Evolutionary conservation across 2,888 invertebrate species (phyloP), one percentile per base, ranked within the genome.

Genomic region (Spisula solida): DNA sequence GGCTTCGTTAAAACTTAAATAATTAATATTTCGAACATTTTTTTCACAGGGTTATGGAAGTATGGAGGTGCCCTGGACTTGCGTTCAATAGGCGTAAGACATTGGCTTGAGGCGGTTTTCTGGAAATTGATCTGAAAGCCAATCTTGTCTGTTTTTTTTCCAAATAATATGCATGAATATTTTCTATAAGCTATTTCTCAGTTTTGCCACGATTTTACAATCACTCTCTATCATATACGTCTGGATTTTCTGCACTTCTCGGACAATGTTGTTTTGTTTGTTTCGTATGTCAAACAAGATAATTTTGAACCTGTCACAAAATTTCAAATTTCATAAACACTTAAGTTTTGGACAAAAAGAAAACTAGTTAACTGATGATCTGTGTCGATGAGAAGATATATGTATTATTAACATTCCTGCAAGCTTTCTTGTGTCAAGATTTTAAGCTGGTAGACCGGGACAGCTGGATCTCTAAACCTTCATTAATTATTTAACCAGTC

Each of bases 401-500:
- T 83, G 75, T 47, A 83, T 83, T 83, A 83, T 83, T 83, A 70
- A 83, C 75, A 51, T 75, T 75, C 70, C 60, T 83, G 83, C 83
- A 83, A 82, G 83, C 83, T 75, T 83, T 75, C 75, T 48, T 75
- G 25, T 75, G 75, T 83, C 83, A 83, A 83, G 83, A 83, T 75
- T 83, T 83, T n/a, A 83, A 82, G 56, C 87, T 78, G 82, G 82
- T 78, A 87, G 78, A 82, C 82, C 78, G 82, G 87, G 87, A 82
- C 87, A 87, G 87, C 78, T 87, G 87, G 82, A 56, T 51, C 47
- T 78, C 87, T 87, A 51, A 87, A 87, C 82, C 75, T 82, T 78
- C 89, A 90, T 90, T 85, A 90, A 90, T 90, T 87, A 90, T 90
- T 90, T 78, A 87, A 85, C 82, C 87, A 85, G 82, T 85, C 82